Conservation (phyloP, 1,140 invertebrate genomes). For the Drosophila aff. region DNA sequence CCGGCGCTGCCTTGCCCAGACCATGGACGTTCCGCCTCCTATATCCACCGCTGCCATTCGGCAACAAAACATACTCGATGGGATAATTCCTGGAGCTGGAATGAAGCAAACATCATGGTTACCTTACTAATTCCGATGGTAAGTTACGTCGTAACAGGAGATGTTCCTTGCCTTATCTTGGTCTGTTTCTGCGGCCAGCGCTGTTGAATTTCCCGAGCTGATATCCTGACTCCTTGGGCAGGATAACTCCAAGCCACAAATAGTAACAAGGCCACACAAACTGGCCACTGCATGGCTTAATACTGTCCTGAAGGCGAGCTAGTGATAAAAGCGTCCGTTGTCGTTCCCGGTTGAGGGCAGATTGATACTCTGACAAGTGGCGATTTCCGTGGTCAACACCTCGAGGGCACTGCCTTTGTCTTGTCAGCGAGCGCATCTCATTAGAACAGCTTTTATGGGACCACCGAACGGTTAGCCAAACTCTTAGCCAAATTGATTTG, state of each 20-base stretch:
- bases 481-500: constrained; percentile 50
- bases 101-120: not conserved
- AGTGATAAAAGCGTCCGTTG: constrained; percentile 17
- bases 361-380: constrained; percentile 35
- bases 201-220: constrained; percentile 15
- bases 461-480: constrained; percentile 26
- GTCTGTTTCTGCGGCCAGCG: constrained; percentile 23
- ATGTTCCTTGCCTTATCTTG: constrained; percentile 20
- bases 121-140: not conserved
- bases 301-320: not conserved
- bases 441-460: constrained; percentile 36
- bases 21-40: constrained; percentile 31
- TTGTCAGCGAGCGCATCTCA: constrained; percentile 35
- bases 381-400: constrained; percentile 46
- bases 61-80: constrained; percentile 31
- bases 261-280: constrained; percentile 39
- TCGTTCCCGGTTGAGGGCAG: constrained; percentile 24
- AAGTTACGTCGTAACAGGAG: not conserved
- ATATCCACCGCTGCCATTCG: constrained; percentile 32
- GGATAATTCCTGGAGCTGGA: constrained; percentile 20
- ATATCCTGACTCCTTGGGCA: constrained; percentile 28
- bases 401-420: constrained; percentile 18
- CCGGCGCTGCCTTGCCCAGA: constrained; percentile 34
- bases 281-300: constrained; percentile 44
- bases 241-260: constrained; percentile 26